These are phyloP conservation scores for Anodontia alba DNA, from an alignment of 2,888 invertebrate genomes.

Conservation along the genomic window DNA sequence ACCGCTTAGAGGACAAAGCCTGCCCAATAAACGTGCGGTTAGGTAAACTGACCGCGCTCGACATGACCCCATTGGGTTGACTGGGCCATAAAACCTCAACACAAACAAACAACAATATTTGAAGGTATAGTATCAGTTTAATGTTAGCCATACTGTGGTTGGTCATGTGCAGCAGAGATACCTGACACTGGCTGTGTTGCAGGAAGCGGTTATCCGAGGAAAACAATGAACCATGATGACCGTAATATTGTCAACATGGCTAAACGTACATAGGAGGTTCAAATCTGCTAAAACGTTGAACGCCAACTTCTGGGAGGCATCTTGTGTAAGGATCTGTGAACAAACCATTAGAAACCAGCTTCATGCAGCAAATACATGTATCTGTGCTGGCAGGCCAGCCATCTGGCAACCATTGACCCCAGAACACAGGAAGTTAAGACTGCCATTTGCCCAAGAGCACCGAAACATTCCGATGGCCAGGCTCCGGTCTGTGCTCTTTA, in stretches of 20 bases:
- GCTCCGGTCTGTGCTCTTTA: neutral
- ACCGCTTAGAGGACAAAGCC: too few relatives aligned
- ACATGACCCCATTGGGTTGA: too few relatives aligned
- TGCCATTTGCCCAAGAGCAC: slow-evolving; percentile 2
- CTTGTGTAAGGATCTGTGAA: neutral
- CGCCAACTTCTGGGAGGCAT: neutral
- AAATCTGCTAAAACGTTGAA: neutral
- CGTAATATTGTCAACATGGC: neutral
- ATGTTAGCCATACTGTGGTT: slow-evolving; percentile 1
- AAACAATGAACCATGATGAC: neutral
- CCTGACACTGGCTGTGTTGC: neutral
- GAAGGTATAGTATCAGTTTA: neutral
- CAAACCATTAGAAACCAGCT: slow-evolving; percentile 20
- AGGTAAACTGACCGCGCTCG: too few relatives aligned
- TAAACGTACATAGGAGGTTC: neutral
- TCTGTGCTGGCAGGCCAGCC: neutral
- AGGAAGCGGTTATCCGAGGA: neutral
- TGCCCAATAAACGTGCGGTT: too few relatives aligned
- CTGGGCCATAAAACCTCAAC: too few relatives aligned
- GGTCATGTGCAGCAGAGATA: neutral
- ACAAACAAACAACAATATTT: too few relatives aligned
- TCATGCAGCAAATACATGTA: neutral
- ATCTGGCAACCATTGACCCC: slow-evolving; percentile 1
- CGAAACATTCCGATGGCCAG: neutral
- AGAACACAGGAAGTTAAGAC: neutral